Evolutionary conservation across 2,113 vertebrate species (phyloP), one percentile per base, ranked within the genome.

Genomic region (Zeus faber): DNA sequence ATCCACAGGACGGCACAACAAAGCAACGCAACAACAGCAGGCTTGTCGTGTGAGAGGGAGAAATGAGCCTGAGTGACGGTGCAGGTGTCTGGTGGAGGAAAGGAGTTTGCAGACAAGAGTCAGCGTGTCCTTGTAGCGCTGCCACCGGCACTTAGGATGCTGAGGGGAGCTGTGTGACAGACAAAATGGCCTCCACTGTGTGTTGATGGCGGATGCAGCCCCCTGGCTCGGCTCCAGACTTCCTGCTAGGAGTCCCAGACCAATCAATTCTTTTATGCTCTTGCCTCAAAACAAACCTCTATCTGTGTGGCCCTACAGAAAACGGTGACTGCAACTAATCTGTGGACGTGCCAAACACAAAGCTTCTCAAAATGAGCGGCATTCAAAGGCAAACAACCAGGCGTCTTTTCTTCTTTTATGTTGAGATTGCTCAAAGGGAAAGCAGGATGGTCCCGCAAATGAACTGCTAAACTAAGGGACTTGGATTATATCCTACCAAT

Each of bases 211-310:
- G 67, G 79, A 80, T 79, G 70, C 77, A 17, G 70, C 54, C 49
- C 57, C 57, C 76, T 87, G 85, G 85, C 79, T 49, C 3, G 1
- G 22, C 60, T 78, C 83, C 85, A 81, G 48, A 78, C 79, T 85
- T 84, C 81, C 83, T 79, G 79, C 79, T 81, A 79, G 64, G 59
- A 77, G 74, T 55, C 82, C 70, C 79, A 81, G 73, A 59, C 74
- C 83, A 85, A 85, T 84, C 83, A 81, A 74, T 74, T 75, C 77
- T 80, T 83, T 83, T 65, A 83, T 80, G 74, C 0, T 55, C 70
- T 58, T 56, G 54, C 61, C 71, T 65, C 62, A 66, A 72, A 84
- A 84, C 77, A 81, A 84, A 40, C 70, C 67, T 73, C 70, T 60
- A 63, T 81, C 61, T 83, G 73, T 82, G 72, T 51, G 54, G n/a